These are phyloP conservation scores for Syrphus vitripennis DNA, from an alignment of 2,888 invertebrate genomes.

Conservation along the genomic window DNA sequence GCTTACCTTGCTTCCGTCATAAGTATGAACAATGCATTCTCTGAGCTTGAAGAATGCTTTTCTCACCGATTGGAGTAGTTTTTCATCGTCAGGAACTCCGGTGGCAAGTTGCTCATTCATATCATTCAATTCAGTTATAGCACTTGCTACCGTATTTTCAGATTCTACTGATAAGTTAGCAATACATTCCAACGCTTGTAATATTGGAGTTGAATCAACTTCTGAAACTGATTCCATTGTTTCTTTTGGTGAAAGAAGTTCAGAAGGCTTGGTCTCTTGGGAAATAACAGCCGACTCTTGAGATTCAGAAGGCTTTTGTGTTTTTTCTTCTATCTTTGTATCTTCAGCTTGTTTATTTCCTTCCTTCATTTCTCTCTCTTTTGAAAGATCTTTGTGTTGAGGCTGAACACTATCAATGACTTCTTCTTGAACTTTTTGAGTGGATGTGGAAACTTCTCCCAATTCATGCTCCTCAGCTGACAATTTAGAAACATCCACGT, in stretches of 20 bases:
- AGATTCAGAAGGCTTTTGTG: not conserved
- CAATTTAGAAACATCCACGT: not conserved
- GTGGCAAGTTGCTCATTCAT: conserved; percentile 30
- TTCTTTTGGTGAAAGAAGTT: not conserved
- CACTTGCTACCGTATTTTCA: not conserved
- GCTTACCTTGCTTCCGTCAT: conserved; percentile 73
- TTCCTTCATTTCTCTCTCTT: not conserved
- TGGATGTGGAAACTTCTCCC: not conserved
- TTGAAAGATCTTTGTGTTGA: not conserved
- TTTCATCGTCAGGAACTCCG: conserved; percentile 11
- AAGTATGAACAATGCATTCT: conserved; percentile 78
- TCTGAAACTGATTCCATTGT: not conserved
- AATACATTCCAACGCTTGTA: conserved; percentile 26
- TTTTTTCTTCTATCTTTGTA: not conserved
- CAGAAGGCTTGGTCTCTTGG: not conserved
- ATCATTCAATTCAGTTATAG: conserved; percentile 30
- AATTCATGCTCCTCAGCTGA: not conserved
- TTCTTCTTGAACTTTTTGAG: not conserved
- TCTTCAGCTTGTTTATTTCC: not conserved
- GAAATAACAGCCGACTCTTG: not conserved
- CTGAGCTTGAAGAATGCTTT: conserved; percentile 76
- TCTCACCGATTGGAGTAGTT: conserved; percentile 58
- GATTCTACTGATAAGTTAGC: not conserved
- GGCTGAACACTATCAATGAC: not conserved
- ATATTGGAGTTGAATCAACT: not conserved